Evolutionary conservation across 2,888 invertebrate genomes (phyloP), one percentile per base, ranked within the genome.

Genomic region (Yponomeuta malinellus): DNA sequence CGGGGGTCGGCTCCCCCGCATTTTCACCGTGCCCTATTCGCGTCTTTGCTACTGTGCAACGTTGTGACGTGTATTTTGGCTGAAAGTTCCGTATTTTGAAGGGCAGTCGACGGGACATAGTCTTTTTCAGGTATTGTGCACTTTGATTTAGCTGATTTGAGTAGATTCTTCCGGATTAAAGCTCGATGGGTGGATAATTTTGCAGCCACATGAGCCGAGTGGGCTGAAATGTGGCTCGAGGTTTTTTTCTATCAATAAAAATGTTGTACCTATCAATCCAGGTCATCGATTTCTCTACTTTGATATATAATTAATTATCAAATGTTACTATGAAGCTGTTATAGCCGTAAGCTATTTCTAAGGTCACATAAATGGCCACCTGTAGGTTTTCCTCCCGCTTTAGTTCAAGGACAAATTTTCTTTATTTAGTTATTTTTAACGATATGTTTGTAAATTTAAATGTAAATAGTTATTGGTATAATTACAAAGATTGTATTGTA

Each of bases 1-100:
- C 89, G 77, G 73, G 77, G 75, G 72, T 74, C 76, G 77, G 75
- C 75, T 73, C 74, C 75, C 23, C 74, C 76, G 72, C 70, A 71
- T 70, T 71, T 66, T 12, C 43, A 48, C 65, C 64, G 23, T 15
- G 31, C 31, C 9, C 29, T 29, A 48, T 29, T 12, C 29, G 52
- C 68, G 10, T 37, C n/a, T 10, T 43, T 10, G n/a, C 67, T 37
- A 68, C 68, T 23, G 43, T 48, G 48, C 68, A 48, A 68, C 48
- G 10, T 65, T 65, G 6, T 48, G 68, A 68, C 68, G 68, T 68
- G 68, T 65, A 4, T 33, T 59, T 59, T 59, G 10, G 31, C 65
- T 65, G 65, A 65, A 65, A 65, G 33, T 12, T 12, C 33, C 31
- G 23, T 10, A 31, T 65, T 65, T 65, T 31, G 1, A 31, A 33